phyloP scores from a whole-genome alignment of 2,797 vertebrate genomes.

The Cercopithecus petaurista region DNA sequence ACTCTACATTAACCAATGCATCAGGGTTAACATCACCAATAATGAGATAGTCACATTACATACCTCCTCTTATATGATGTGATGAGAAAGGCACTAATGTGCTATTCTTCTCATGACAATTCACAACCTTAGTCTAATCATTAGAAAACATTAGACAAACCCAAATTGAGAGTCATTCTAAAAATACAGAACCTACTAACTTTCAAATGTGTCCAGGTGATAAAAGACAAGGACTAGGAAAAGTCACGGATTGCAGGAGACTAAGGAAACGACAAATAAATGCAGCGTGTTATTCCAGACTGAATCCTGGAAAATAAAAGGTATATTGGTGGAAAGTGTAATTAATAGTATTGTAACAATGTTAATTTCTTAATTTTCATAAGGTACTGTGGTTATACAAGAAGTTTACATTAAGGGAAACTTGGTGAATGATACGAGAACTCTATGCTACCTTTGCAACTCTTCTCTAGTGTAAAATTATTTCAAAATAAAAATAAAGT shows the following conservation, averaged over 20 bases:
- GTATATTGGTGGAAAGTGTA: not conserved
- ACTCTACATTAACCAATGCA: not conserved
- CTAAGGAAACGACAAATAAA: not conserved
- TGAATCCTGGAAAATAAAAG: not conserved
- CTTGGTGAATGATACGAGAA: not conserved
- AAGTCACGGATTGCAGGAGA: not conserved
- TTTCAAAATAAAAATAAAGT: not conserved
- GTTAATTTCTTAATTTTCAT: constrained; percentile 14
- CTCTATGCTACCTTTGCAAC: not conserved
- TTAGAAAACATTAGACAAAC: not conserved
- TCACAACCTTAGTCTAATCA: not conserved
- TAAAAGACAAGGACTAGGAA: not conserved
- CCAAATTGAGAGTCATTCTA: not conserved
- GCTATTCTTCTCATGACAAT: not conserved
- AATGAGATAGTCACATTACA: not conserved
- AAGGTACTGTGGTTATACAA: not conserved
- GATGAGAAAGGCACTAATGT: not conserved
- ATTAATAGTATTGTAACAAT: not conserved
- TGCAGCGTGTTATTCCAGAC: not conserved
- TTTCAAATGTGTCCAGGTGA: not conserved
- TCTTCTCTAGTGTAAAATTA: not conserved
- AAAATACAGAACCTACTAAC: not conserved
- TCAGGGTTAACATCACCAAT: not conserved
- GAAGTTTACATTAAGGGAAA: not conserved
- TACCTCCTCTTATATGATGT: not conserved